Evolutionary conservation across 64 coral and sea anemone species (phyloP).

Genomic region (Actinia equina): DNA sequence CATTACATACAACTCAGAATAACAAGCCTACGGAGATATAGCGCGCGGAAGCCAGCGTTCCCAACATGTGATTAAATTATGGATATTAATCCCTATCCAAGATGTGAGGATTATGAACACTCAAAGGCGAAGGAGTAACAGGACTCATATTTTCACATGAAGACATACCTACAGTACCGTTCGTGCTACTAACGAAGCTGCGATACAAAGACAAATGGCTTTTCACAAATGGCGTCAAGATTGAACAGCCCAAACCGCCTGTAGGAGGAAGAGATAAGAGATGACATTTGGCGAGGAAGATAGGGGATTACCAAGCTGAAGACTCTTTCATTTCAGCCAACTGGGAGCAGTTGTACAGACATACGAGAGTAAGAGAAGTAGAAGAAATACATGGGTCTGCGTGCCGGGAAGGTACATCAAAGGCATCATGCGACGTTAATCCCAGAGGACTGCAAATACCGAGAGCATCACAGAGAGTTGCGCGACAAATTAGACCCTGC

Average conservation of each 20-base stretch:
- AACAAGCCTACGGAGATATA: slow-evolving; percentile 48
- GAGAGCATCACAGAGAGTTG: no score
- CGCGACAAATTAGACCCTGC: no score
- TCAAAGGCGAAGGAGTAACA: slow-evolving; percentile 37
- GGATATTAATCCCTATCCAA: slow-evolving; percentile 32
- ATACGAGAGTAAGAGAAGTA: no score
- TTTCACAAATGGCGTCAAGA: slow-evolving; percentile 61
- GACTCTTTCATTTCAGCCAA: slow-evolving; percentile 67
- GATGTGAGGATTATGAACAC: not conserved
- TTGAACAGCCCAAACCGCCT: slow-evolving; percentile 71
- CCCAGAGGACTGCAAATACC: no score
- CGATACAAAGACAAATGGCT: slow-evolving; percentile 56
- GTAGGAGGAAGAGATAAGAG: slow-evolving; percentile 38
- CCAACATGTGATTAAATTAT: no score
- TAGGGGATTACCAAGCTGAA: slow-evolving; percentile 75
- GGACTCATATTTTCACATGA: slow-evolving; percentile 67
- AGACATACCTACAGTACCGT: slow-evolving; percentile 69
- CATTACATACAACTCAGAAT: no score
- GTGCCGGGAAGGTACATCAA: no score
- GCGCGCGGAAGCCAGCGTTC: slow-evolving; percentile 46
- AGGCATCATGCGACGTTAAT: no score
- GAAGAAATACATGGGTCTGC: no score
- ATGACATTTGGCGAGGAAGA: slow-evolving; percentile 56
- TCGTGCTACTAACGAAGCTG: slow-evolving; percentile 71
- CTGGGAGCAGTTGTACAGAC: slow-evolving; percentile 86